Percentiles rank a stretch among this genome's conserved stretches.
Evolutionary conservation across 2,113 vertebrate genomes (phyloP).

Genomic region (Bostrychus sinensis): DNA sequence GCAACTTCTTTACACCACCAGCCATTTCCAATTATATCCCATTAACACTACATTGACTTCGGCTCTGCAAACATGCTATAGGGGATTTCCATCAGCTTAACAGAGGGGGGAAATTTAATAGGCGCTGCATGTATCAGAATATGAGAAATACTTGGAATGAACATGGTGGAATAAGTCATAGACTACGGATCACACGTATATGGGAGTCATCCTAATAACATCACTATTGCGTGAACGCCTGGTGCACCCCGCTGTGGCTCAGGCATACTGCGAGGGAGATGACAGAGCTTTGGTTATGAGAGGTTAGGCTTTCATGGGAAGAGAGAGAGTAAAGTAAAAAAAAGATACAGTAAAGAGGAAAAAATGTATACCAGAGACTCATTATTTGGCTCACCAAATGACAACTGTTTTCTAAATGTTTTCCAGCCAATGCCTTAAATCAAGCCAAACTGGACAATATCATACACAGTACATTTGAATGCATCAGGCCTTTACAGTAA

Average conservation of each 20-base stretch:
- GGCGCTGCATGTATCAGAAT: conserved; percentile 14
- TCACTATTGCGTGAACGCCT: conserved; percentile 7
- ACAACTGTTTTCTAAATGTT: neutral
- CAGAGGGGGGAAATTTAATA: conserved; percentile 37
- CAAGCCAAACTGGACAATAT: too few relatives aligned
- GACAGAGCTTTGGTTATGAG: conserved; percentile 19
- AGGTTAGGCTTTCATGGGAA: conserved; percentile 15
- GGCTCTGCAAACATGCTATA: conserved; percentile 57
- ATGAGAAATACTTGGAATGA: neutral
- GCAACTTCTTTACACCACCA: conserved; percentile 61
- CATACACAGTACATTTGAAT: too few relatives aligned
- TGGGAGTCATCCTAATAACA: conserved; percentile 40
- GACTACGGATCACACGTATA: neutral
- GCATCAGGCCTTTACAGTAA: neutral
- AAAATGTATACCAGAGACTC: neutral
- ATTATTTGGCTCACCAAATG: too few relatives aligned
- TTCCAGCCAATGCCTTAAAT: too few relatives aligned
- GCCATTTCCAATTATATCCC: conserved; percentile 70
- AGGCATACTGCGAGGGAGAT: conserved; percentile 39
- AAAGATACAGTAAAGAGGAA: neutral
- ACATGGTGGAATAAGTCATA: conserved; percentile 23
- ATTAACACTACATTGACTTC: conserved; percentile 66
- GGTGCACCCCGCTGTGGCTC: conserved; percentile 7
- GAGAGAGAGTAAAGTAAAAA: neutral
- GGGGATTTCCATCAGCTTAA: conserved; percentile 57